Evolutionary conservation across 2,797 vertebrate genomes (phyloP).

Genomic region (Parambassis ranga): DNA sequence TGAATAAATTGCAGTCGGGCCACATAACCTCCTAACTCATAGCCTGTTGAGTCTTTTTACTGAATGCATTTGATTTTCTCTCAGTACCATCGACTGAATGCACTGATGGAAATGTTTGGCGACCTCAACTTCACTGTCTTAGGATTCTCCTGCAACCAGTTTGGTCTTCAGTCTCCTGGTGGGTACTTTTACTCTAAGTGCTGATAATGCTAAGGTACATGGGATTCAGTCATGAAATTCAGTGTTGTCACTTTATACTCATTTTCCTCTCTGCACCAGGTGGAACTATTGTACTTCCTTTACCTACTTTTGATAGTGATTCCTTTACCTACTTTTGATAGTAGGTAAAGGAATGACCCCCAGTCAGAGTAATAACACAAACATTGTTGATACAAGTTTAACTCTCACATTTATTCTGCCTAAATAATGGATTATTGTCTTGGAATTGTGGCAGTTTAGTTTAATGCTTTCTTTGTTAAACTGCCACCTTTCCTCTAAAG

Average conservation of each 20-base stretch:
- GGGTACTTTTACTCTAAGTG: constrained; percentile 2
- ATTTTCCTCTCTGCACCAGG: neutral
- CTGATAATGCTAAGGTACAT: neutral
- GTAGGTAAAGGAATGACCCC: no score
- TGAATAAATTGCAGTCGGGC: constrained; percentile 15
- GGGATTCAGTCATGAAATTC: no score
- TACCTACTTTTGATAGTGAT: no score
- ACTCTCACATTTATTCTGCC: no score
- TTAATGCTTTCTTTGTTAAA: no score
- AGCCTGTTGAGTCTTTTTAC: constrained; percentile 2
- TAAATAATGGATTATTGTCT: no score
- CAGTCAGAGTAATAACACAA: no score
- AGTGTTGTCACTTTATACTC: neutral
- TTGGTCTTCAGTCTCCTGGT: constrained; percentile 85
- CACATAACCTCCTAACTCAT: neutral
- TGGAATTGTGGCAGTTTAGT: no score
- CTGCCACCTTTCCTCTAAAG: no score
- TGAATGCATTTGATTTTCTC: constrained; percentile 19
- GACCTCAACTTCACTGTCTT: constrained; percentile 77
- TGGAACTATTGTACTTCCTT: no score
- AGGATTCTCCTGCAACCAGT: constrained; percentile 84
- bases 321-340: no score
- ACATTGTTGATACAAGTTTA: no score
- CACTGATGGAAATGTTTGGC: constrained; percentile 83
- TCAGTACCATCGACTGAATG: constrained; percentile 83